Base-by-base conservation (phyloP, 2,888 invertebrate genomes). In the Cremastinae sp. region DNA sequence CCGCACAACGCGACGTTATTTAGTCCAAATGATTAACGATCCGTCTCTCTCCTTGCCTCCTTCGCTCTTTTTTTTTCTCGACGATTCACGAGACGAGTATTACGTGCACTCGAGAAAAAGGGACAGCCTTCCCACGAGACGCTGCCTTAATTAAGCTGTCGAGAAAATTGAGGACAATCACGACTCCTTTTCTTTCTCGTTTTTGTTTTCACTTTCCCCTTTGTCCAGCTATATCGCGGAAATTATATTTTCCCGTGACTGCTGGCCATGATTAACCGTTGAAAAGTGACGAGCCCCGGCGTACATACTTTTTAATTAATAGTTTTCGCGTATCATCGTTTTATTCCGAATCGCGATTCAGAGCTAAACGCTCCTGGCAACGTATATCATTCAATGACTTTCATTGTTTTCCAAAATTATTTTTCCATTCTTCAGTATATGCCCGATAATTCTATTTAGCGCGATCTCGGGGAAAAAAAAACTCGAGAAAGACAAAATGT, bases 21-120 rank as follows among this genome's bases (percentile, higher is more conserved):
- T 64, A 62, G 68, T 53, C 62, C 18, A 22, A 38, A 72, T 76
- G 62, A 76, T 76, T 76, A 64, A 76, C 68, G 72, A 64, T 53
- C 36, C 66, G 45, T 54, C 54, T 62, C 62, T 36, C 36, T n/a
- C 3, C n/a, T 12, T 18, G 9, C n/a, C 22, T 12, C 16, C 16
- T 16, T 47, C 47, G 12, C 47, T 47, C 47, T 47, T 16, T 16
- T 9, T 47, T 16, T 16, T 3, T 47, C 45, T 20, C 34, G 45
- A 16, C 43, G 66, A 54, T 45, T 16, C 43, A 16, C 8, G 45
- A 51, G 49, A 74, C n/a, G 47, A 47, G 53, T 22, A 38, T 38
- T 47, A 62, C 20, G 36, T 53, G 53, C 9, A 65, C 45, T 28
- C 18, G 20, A 16, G 18, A 54, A 64, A 62, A 65, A 45, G n/a